Conservation (phyloP, 2,113 vertebrate species). For the Odocoileus hemionus region DNA sequence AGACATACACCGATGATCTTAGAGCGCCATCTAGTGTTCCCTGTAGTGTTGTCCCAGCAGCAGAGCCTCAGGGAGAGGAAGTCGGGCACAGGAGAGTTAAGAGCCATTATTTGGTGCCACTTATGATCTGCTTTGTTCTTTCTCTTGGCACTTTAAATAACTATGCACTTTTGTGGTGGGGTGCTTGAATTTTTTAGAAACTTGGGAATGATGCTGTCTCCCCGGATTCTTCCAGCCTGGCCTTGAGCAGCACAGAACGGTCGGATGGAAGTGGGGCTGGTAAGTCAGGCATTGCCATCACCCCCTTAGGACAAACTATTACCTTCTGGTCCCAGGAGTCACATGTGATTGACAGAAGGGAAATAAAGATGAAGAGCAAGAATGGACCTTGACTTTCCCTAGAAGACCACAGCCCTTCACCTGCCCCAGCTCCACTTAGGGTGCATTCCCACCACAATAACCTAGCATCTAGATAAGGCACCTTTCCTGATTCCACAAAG, state of each 20-base stretch:
- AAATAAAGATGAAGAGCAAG: not conserved
- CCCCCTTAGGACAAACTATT: not conserved
- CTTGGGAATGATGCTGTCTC: constrained; percentile 76
- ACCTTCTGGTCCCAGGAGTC: not conserved
- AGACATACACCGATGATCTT: not conserved
- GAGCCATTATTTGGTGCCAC: not conserved
- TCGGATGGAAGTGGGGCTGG: constrained; percentile 86
- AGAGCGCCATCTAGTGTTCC: constrained; percentile 79
- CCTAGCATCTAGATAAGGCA: too few species aligned
- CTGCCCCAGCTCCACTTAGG: not conserved
- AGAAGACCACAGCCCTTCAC: not conserved
- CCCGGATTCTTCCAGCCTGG: constrained; percentile 76
- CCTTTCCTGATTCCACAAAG: not conserved
- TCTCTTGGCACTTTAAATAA: not conserved
- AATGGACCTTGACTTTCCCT: not conserved
- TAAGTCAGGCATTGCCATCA: constrained; percentile 50
- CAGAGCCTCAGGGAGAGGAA: fast-evolving
- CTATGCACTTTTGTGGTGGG: not conserved
- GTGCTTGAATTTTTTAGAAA: constrained; percentile 76
- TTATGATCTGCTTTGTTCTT: not conserved
- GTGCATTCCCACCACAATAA: fast-evolving
- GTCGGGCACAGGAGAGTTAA: fast-evolving
- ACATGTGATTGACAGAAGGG: not conserved
- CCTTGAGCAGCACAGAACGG: constrained; percentile 81
- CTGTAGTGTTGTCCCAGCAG: not conserved